Percentiles rank a stretch among this genome's conserved stretches.
Conservation (phyloP, 2,113 vertebrate species). For the Hippolais icterina region DNA sequence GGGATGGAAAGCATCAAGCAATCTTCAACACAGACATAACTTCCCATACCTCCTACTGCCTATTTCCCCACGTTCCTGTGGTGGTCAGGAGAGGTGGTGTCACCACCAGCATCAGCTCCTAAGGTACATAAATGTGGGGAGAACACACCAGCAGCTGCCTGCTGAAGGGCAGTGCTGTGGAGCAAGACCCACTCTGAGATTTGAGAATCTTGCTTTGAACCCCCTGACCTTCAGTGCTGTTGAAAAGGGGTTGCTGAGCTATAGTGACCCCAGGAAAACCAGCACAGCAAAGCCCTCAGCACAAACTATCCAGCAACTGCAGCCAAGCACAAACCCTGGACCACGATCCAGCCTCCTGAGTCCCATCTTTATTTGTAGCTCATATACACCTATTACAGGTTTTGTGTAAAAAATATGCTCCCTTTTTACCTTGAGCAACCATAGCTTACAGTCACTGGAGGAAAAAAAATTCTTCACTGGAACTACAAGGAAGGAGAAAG, state of each 20-base stretch:
- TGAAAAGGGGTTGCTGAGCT: neutral
- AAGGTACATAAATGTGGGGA: neutral
- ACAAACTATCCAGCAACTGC: neutral
- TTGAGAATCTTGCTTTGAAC: neutral
- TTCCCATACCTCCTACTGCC: neutral
- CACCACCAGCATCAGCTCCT: neutral
- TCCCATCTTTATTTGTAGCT: neutral
- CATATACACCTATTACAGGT: neutral
- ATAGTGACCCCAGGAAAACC: neutral
- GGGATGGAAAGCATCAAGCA: neutral
- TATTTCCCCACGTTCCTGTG: accelerated
- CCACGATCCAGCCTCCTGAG: neutral
- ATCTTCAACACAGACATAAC: neutral
- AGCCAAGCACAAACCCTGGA: neutral
- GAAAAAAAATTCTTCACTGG: slow-evolving; percentile 41
- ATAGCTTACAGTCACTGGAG: slow-evolving; percentile 39
- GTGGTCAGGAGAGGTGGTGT: neutral
- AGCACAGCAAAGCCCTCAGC: neutral
- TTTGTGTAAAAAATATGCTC: neutral
- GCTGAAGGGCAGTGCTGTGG: neutral
- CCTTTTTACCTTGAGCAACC: slow-evolving; percentile 57
- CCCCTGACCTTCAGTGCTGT: neutral
- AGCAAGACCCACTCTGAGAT: neutral
- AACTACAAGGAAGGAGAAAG: slow-evolving; percentile 12
- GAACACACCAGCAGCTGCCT: neutral